A percentile compares a stretch with the other conserved stretches of the same genome.
Conservation (phyloP, 2,888 invertebrate genomes). For the Drosophila quinaria region DNA sequence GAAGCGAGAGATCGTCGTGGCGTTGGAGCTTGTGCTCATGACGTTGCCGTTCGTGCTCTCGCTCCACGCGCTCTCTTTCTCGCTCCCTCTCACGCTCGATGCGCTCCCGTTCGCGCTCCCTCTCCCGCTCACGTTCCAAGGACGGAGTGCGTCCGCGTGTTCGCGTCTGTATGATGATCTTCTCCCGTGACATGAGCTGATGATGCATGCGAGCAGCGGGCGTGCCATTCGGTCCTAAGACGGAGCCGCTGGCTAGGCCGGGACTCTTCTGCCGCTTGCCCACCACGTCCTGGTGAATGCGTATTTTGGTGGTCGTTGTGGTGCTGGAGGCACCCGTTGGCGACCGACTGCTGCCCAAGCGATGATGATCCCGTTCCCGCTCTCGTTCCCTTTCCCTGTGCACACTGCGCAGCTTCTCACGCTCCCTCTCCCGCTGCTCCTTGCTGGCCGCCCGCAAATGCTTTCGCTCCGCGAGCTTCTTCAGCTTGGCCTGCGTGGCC, state of each 20-base stretch:
- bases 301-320: slow-evolving; percentile 84
- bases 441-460: slow-evolving; percentile 82
- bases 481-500: slow-evolving; percentile 83
- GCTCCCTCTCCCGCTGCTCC: slow-evolving; percentile 85
- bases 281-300: slow-evolving; percentile 83
- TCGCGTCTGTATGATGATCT: slow-evolving; percentile 84
- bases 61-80: slow-evolving; percentile 51
- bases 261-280: slow-evolving; percentile 87
- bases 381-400: slow-evolving; percentile 85
- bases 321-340: slow-evolving; percentile 72
- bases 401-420: slow-evolving; percentile 85
- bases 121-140: slow-evolving; percentile 71
- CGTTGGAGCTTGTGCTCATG: slow-evolving; percentile 84
- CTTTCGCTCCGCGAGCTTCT: slow-evolving; percentile 83
- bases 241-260: slow-evolving; percentile 30
- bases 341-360: slow-evolving; percentile 81
- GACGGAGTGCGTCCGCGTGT: slow-evolving; percentile 84
- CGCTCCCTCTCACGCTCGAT: slow-evolving; percentile 67
- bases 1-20: slow-evolving; percentile 68
- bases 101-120: slow-evolving; percentile 71
- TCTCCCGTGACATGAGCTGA: slow-evolving; percentile 84
- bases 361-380: slow-evolving; percentile 86
- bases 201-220: slow-evolving; percentile 85
- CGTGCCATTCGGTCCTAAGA: slow-evolving; percentile 37
- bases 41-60: slow-evolving; percentile 77